Percentiles rank a stretch among this genome's conserved stretches.
Evolutionary conservation across 2,888 invertebrate genomes (phyloP).

Genomic region (Tenthredo distinguenda): DNA sequence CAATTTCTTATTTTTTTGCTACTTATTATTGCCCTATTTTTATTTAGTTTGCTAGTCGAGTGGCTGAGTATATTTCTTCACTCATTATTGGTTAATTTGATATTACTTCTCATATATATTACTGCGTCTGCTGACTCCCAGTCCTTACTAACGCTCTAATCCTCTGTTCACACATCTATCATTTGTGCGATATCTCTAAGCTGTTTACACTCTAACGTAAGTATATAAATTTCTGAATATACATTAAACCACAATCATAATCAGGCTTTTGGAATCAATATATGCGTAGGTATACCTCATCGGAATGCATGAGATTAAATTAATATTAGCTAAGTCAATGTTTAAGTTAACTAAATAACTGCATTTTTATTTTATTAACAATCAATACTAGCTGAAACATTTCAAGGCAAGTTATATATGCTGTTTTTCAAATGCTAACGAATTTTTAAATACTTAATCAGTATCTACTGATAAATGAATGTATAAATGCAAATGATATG

Average conservation of each 20-base stretch:
- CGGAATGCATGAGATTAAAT: slow-evolving; percentile 38
- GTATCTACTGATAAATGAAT: neutral
- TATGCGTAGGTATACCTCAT: neutral
- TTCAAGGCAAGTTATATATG: neutral
- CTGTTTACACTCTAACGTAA: slow-evolving; percentile 52
- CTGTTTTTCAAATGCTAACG: neutral
- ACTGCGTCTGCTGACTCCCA: neutral
- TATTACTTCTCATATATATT: neutral
- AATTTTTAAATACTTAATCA: neutral
- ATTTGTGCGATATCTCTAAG: slow-evolving; percentile 49
- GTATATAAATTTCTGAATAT: slow-evolving; percentile 39
- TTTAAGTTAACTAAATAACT: neutral
- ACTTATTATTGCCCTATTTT: neutral
- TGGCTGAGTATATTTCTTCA: neutral
- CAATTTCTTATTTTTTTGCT: slow-evolving; percentile 55
- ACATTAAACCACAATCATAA: neutral
- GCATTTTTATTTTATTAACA: slow-evolving; percentile 10
- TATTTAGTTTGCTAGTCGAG: neutral
- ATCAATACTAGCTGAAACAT: neutral
- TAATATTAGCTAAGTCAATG: slow-evolving; percentile 53
- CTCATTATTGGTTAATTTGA: neutral
- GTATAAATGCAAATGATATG: neutral
- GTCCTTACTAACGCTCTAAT: slow-evolving; percentile 27
- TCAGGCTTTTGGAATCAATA: slow-evolving; percentile 21
- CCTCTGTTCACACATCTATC: slow-evolving; percentile 51